Percentiles rank a stretch among this genome's conserved stretches.
These are phyloP conservation scores for Acridotheres tristis DNA, from an alignment of 2,797 vertebrate species.

Conservation along the genomic window DNA sequence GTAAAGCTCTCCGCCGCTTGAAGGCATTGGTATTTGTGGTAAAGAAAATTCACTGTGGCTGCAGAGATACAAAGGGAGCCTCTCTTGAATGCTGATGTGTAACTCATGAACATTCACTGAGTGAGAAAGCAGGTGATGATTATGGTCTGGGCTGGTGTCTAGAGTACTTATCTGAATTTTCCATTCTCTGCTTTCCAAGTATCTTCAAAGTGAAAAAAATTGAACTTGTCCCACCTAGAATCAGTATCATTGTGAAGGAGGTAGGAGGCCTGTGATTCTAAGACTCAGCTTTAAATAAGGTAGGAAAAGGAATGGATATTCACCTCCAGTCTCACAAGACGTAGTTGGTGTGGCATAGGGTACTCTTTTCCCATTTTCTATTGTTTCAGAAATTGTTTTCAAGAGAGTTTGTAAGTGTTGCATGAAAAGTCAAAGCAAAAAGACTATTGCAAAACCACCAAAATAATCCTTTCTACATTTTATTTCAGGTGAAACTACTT, in stretches of 20 bases:
- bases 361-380: background rate
- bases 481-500: background rate
- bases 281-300: background rate
- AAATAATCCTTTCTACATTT: background rate
- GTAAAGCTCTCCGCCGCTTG: background rate
- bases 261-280: background rate
- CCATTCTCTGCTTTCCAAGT: background rate
- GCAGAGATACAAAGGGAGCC: background rate
- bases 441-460: background rate
- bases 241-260: background rate
- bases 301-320: background rate
- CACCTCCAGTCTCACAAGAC: background rate
- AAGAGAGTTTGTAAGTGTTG: background rate
- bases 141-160: background rate
- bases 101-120: background rate
- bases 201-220: background rate
- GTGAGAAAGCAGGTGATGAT: background rate
- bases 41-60: background rate
- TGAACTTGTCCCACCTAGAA: background rate
- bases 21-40: background rate
- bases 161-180: background rate
- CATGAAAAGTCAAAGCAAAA: constrained; percentile 1
- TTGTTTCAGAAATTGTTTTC: background rate
- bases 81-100: background rate
- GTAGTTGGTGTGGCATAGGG: background rate